Evolutionary conservation across 2,797 vertebrate genomes (phyloP), one percentile per base, ranked within the genome.

Genomic region (Hoplostethus mediterraneus): DNA sequence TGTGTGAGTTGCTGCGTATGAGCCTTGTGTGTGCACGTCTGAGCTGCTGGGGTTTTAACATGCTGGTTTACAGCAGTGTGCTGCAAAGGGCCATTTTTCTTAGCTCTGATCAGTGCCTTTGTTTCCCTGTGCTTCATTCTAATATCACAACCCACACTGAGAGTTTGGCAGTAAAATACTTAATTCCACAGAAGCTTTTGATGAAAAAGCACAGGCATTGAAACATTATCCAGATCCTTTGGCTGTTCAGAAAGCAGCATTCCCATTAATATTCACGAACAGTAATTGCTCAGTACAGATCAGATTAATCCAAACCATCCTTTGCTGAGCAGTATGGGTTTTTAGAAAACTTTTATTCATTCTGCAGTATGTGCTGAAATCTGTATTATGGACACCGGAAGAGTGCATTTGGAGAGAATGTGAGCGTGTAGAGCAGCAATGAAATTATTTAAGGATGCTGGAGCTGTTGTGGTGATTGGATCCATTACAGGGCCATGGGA

Each of bases 401-500:
- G n/a, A 40, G 55, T 48, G 28, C 28, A n/a, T 61, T 45, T 62
- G 21, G 1, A 28, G 7, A 48, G 45, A 54, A 2, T 17, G 53
- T 53, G 48, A 58, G 66, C 49, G 53, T 59, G 63, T 13, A 36
- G 45, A 70, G 16, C 54, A 76, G 62, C 21, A n/a, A 42, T 67
- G 44, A 64, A 42, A 77, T 77, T 53, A 63, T 83, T 79, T 80
- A 61, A 80, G 53, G 74, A 78, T 87, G 69, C 70, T 63, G 59
- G 63, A 63, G 82, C 82, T 83, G 80, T 65, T 58, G 60, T 71
- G 71, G 66, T 72, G 83, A 87, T 89, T 81, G 76, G 89, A 91
- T 94, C 90, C 83, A 84, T 93, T 92, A 92, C 90, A 85, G 73
- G 58, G 68, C 87, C 87, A 79, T 74, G 84, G 65, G 77, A 86